phyloP scores from a whole-genome alignment of 2,888 invertebrate species.

The Colostygia pectinataria region DNA sequence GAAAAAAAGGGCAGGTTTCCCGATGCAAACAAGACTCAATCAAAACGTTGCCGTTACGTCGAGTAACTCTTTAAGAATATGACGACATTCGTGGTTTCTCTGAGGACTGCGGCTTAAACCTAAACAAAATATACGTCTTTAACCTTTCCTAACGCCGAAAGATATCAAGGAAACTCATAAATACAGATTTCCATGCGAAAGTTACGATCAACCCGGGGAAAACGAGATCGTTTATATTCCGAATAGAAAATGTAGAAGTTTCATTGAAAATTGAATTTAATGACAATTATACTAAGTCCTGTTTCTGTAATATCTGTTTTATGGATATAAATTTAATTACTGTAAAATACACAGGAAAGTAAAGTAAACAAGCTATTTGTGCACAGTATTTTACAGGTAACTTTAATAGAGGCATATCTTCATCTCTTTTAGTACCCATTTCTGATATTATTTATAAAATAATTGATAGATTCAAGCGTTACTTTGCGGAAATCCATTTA shows the following conservation, averaged over 20 bases:
- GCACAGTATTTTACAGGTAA: too few relatives aligned
- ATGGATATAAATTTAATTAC: too few relatives aligned
- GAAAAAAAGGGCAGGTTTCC: too few relatives aligned
- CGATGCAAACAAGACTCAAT: too few relatives aligned
- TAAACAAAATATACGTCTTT: constrained; percentile 2
- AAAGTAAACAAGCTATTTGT: too few relatives aligned
- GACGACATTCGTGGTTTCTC: not conserved
- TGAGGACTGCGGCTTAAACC: not conserved
- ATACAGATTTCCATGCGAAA: constrained; percentile 20
- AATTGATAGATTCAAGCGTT: too few relatives aligned
- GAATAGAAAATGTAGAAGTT: constrained; percentile 3
- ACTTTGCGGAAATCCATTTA: too few relatives aligned
- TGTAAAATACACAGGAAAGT: too few relatives aligned
- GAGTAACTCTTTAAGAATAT: not conserved
- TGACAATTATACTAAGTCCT: not conserved
- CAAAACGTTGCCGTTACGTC: too few relatives aligned
- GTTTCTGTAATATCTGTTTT: not conserved
- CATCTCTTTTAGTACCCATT: too few relatives aligned
- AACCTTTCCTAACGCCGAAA: constrained; percentile 12
- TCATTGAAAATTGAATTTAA: constrained; percentile 9
- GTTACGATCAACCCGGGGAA: constrained; percentile 15
- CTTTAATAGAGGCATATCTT: too few relatives aligned
- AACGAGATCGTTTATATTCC: constrained; percentile 12
- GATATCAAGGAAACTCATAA: constrained; percentile 17
- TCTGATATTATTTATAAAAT: too few relatives aligned